Evolutionary conservation across 2,888 invertebrate genomes (phyloP), one percentile per base, ranked within the genome.

Genomic region (Metellina segmentata): DNA sequence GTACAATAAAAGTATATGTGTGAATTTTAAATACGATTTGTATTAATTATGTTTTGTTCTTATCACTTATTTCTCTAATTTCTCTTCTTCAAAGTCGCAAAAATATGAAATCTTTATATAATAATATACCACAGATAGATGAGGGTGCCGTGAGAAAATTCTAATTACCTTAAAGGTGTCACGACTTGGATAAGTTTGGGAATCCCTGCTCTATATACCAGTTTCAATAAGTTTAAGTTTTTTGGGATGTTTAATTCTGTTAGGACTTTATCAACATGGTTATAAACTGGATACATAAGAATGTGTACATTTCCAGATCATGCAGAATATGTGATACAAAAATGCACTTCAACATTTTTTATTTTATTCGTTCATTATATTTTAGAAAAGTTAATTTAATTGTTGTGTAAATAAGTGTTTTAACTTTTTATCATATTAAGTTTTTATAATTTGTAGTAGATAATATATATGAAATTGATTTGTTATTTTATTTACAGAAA

Each of bases 401-500:
- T 72, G 19, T 72, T 72, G 8, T 72, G 13, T 6, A 16, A 19
- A 19, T 72, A 9, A 72, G 0, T 13, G 72, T 72, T 6, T 72
- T n/a, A 19, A 16, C n/a, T 72, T 19, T 34, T 34, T 75, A 13
- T 6, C 48, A 0, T 75, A 2, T 34, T 34, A 20, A 1, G 16
- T 34, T 34, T 34, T 34, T 34, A 34, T 34, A 34, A 34, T 34
- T 34, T 34, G 34, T 34, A 34, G 34, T 34, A 34, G n/a, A n/a
- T n/a, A n/a, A n/a, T 34, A 34, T 34, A 34, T 34, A 34, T 34
- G 34, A 34, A 34, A 34, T 34, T 34, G 34, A 34, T 34, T 34
- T 34, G 34, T 34, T 49, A n/a, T 72, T 82, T 20, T 82, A 20
- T 71, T 75, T 75, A 53, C n/a, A 85, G 85, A 48, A 61, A 48